Conservation (phyloP, 2,797 vertebrate genomes). For the Podarcis siculus region DNA sequence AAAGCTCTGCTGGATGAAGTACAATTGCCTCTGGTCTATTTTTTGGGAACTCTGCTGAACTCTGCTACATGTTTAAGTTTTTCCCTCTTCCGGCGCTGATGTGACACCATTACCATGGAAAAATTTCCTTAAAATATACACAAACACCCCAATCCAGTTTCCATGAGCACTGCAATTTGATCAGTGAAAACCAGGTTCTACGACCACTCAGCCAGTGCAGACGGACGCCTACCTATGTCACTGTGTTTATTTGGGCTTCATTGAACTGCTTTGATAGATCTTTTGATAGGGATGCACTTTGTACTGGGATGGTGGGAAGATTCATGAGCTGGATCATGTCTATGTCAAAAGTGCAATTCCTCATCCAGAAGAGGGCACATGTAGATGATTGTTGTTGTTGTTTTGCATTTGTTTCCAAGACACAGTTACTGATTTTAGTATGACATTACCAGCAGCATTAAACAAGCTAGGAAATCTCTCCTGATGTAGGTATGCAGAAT, state of each 20-base stretch:
- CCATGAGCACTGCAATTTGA: not conserved
- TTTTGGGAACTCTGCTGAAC: too few relatives aligned
- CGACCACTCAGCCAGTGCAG: not conserved
- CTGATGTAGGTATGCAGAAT: not conserved
- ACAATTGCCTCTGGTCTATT: too few relatives aligned
- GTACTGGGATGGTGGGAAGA: too few relatives aligned
- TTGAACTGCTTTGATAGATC: not conserved
- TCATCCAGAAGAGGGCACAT: not conserved
- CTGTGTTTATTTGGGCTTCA: too few relatives aligned
- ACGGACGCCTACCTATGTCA: fast-evolving
- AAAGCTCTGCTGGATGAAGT: too few relatives aligned
- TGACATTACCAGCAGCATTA: not conserved
- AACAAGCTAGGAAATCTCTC: not conserved
- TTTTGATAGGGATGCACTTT: not conserved
- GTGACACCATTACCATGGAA: too few relatives aligned
- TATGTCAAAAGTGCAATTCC: not conserved
- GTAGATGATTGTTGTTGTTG: not conserved
- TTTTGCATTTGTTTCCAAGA: too few relatives aligned
- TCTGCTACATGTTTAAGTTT: too few relatives aligned
- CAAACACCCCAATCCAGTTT: not conserved
- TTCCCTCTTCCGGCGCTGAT: fast-evolving
- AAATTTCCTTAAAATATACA: not conserved
- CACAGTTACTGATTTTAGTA: not conserved
- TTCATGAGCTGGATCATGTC: not conserved
- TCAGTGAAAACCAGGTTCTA: not conserved